Conservation (phyloP, 2,797 vertebrate genomes). For the Hypotaenidia philippensis region DNA sequence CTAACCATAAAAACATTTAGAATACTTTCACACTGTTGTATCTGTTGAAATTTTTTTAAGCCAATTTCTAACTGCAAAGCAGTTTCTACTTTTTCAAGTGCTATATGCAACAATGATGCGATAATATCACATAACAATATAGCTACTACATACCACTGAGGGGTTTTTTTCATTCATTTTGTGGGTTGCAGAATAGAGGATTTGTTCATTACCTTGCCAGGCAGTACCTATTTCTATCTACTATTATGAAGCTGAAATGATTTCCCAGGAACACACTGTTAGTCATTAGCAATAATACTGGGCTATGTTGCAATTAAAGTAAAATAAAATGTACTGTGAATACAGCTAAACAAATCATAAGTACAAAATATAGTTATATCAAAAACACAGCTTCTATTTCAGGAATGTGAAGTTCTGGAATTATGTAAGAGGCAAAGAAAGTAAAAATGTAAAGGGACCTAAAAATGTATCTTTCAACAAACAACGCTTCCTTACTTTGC, state of each 20-base stretch:
- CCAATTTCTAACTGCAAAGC: not conserved
- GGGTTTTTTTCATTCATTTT: not conserved
- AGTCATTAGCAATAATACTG: not conserved
- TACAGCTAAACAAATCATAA: not conserved
- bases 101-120: not conserved
- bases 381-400: not conserved
- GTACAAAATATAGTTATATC: not conserved
- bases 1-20: not conserved
- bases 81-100: not conserved
- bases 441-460: not conserved
- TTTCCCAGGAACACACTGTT: not conserved
- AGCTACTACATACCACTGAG: not conserved
- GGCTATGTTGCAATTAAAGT: not conserved
- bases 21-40: not conserved
- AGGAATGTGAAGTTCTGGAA: not conserved
- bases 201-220: not conserved
- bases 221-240: not conserved
- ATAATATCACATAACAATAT: not conserved
- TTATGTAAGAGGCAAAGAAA: not conserved
- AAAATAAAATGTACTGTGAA: not conserved
- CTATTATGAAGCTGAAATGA: not conserved
- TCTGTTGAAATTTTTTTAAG: not conserved
- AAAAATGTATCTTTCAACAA: not conserved
- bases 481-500: not conserved
- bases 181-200: not conserved